Evolutionary conservation across 2,888 invertebrate genomes (phyloP), one percentile per base, ranked within the genome.

Genomic region (Hirtodrosophila alboralis): DNA sequence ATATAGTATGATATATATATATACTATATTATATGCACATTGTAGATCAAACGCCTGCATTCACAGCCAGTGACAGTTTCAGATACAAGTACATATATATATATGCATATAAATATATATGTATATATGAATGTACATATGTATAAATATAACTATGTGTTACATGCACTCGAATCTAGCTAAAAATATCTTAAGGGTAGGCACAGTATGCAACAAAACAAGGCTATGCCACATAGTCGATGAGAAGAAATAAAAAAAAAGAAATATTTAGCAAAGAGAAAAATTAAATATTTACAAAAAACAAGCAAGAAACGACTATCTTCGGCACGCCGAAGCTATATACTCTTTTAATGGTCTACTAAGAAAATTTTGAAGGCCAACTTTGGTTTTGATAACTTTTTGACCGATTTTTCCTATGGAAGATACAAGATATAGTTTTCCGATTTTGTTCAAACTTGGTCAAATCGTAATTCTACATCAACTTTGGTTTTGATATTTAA

Each of bases 111-210:
- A 27, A 16, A n/a, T 7, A 33, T n/a, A 27, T 45, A 13, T 31
- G 28, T 37, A 53, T 37, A 47, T 21, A 47, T 36, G 8, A 3
- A 34, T 3, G 7, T 14, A 37, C 14, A 33, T 31, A 26, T 21
- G 10, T 5, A 34, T 9, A 47, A 5, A 26, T 26, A 28, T 10
- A 28, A 33, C n/a, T 10, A 47, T 31, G 3, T 37, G 7, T 45
- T 40, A 26, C 33, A 18, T 47, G 16, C 36, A 23, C n/a, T 26
- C 10, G 14, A n/a, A 56, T 37, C 10, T 37, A 33, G 26, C 60
- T 70, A 69, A 49, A 71, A 61, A 66, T 65, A 65, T 54, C 37
- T 33, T 37, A 30, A 47, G 49, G 45, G 65, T 58, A 40, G 31
- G 23, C 56, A 52, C 6, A 18, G 33, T 47, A 23, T 33, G n/a